A percentile compares a stretch with the other conserved stretches of the same genome.
phyloP scores from a whole-genome alignment of 1,140 invertebrate genomes.

The Sarcophaga bullata region DNA sequence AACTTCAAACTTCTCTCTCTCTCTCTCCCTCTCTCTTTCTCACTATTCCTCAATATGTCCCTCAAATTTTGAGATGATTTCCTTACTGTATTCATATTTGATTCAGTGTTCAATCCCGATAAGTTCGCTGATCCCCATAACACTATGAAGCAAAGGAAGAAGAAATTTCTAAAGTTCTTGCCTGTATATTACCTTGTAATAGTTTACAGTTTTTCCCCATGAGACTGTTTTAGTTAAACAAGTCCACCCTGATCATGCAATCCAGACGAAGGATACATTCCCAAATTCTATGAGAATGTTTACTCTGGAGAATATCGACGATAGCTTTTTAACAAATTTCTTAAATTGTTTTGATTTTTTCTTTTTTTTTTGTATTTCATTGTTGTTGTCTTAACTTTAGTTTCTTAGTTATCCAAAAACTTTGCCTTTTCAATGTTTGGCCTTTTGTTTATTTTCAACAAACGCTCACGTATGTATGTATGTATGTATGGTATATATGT shows the following conservation, averaged over 20 bases:
- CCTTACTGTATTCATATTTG: too few species aligned
- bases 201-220: not conserved
- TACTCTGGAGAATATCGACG: not conserved
- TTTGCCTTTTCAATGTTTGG: conserved; percentile 6
- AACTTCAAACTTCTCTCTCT: too few species aligned
- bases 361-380: not conserved
- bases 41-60: too few species aligned
- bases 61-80: too few species aligned
- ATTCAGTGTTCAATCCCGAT: too few species aligned
- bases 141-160: too few species aligned
- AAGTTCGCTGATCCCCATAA: too few species aligned
- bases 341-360: conserved; percentile 1
- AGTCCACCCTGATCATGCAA: not conserved
- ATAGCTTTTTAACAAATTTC: conserved; percentile 11
- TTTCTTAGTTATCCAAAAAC: not conserved
- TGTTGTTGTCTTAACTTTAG: too few species aligned
- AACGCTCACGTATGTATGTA: not conserved
- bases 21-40: too few species aligned
- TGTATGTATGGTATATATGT: not conserved
- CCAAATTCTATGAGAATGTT: not conserved
- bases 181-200: too few species aligned
- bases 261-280: not conserved
- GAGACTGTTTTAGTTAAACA: not conserved
- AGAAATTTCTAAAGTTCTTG: too few species aligned
- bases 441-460: not conserved